Base-by-base conservation (phyloP, 2,797 vertebrate genomes). In the Selene dorsalis region DNA sequence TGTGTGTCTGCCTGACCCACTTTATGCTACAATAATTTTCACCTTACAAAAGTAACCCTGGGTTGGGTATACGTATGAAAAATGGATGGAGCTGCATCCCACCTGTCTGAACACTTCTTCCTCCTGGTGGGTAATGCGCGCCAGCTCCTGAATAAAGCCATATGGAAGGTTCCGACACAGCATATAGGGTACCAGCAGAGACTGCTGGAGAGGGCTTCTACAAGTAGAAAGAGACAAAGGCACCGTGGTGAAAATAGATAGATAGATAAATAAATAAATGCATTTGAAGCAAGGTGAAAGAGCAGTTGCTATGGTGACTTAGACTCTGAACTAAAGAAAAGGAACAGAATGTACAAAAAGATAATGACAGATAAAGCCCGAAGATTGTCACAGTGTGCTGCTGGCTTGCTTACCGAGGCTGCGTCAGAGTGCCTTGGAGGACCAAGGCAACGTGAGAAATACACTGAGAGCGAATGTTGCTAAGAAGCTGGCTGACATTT, bases 401-500 rank as follows among this genome's bases (percentile, higher is more conserved):
- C 43, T 24, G 32, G 24, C 10, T 58, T 55, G 57, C 88, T 94
- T 90, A 99, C 98, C 98, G 97, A 65, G 98, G 97, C 72, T 98
- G 97, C 13, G 98, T 99, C 64, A 99, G 91, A 76, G 96, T 92
- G 61, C 98, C 98, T 88, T 99, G 98, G 10, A 99, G 95, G 83
- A 99, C 97, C 85, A 99, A 93, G 69, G 97, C 96, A 71, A 98
- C 96, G 11, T 99, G 97, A 72, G 97, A 99, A 91, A 99, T 99
- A 94, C 98, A 99, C 94, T 99, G 98, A 10, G 98, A 99, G 82
- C 98, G 96, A 94, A 99, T 96, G 96, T 99, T 99, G 94, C 98
- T 98, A 93, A 99, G 96, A 91, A 99, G 96, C 94, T 98, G 98
- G 94, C 97, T 98, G 82, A 97, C 96, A 84, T 95, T 95, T 75